Evolutionary conservation across 2,888 invertebrate genomes (phyloP).

Genomic region (Abrostola tripartita): DNA sequence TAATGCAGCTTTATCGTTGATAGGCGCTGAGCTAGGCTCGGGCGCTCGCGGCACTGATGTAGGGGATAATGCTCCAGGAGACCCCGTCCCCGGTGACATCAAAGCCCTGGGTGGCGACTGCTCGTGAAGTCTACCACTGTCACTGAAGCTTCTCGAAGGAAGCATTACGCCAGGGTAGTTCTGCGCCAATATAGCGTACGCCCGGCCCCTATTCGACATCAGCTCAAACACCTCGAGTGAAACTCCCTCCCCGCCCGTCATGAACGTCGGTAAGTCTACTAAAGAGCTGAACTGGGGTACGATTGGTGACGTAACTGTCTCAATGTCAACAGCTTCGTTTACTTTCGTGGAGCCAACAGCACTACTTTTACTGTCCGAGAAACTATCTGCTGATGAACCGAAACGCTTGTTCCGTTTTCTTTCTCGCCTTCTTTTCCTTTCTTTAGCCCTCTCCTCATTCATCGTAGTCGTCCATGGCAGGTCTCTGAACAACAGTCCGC

Average conservation of each 20-base stretch:
- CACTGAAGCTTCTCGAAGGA: slow-evolving; percentile 92
- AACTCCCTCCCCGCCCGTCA: slow-evolving; percentile 93
- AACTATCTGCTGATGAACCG: slow-evolving; percentile 91
- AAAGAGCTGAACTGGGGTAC: slow-evolving; percentile 92
- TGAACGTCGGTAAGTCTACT: slow-evolving; percentile 95
- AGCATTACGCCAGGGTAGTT: slow-evolving; percentile 93
- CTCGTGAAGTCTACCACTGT: slow-evolving; percentile 84
- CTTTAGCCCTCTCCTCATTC: slow-evolving; percentile 89
- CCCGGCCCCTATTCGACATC: slow-evolving; percentile 90
- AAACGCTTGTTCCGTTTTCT: slow-evolving; percentile 87
- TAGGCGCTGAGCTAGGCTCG: slow-evolving; percentile 61
- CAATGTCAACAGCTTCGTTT: slow-evolving; percentile 69
- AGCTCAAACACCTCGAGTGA: slow-evolving; percentile 93
- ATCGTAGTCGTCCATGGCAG: slow-evolving; percentile 87
- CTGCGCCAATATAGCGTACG: slow-evolving; percentile 91
- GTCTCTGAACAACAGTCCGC: slow-evolving; percentile 94
- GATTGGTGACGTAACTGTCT: slow-evolving; percentile 76
- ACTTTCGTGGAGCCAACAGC: slow-evolving; percentile 88
- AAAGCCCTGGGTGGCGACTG: slow-evolving; percentile 75
- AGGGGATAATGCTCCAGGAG: slow-evolving; percentile 73
- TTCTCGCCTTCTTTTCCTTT: slow-evolving; percentile 89
- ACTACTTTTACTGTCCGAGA: slow-evolving; percentile 91
- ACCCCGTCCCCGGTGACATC: slow-evolving; percentile 68
- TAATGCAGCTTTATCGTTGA: slow-evolving; percentile 83
- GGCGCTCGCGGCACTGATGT: slow-evolving; percentile 61